Percentiles rank a stretch among this genome's conserved stretches.
Evolutionary conservation across 2,797 vertebrate species (phyloP).

Genomic region (Tenualosa thibaudeaui): DNA sequence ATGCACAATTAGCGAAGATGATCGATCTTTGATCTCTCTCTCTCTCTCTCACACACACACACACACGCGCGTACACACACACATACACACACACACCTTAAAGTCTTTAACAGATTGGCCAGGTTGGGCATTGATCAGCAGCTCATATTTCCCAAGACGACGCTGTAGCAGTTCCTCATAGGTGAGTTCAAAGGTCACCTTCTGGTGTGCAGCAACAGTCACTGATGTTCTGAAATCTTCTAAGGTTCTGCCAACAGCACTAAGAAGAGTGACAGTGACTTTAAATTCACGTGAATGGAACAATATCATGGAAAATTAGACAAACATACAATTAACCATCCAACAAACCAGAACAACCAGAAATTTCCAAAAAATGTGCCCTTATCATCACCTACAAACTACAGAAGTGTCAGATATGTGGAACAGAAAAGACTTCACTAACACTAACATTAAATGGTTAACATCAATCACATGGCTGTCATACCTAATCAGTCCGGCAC

Average conservation of each 20-base stretch:
- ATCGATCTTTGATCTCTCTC: no score
- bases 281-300: background rate
- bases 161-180: slow-evolving; percentile 88
- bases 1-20: background rate
- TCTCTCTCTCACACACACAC: no score
- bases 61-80: slow-evolving; percentile 45
- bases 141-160: slow-evolving; percentile 79
- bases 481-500: background rate
- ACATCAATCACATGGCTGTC: background rate
- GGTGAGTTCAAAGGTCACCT: slow-evolving; percentile 79
- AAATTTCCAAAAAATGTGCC: no score
- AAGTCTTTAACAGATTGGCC: slow-evolving; percentile 86
- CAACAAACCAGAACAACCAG: no score
- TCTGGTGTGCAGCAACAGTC: slow-evolving; percentile 75
- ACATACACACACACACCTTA: slow-evolving; percentile 70
- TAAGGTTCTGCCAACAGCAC: slow-evolving; percentile 73
- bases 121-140: slow-evolving; percentile 80
- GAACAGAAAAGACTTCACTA: background rate
- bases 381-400: background rate
- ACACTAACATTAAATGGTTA: background rate
- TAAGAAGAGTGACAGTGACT: slow-evolving; percentile 38
- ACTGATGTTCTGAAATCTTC: slow-evolving; percentile 89
- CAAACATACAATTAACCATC: no score
- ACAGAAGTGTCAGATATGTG: background rate
- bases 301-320: background rate